Percentiles rank a stretch among this genome's conserved stretches.
Evolutionary conservation across 2,888 invertebrate genomes (phyloP).

Genomic region (Drosophila helvetica): DNA sequence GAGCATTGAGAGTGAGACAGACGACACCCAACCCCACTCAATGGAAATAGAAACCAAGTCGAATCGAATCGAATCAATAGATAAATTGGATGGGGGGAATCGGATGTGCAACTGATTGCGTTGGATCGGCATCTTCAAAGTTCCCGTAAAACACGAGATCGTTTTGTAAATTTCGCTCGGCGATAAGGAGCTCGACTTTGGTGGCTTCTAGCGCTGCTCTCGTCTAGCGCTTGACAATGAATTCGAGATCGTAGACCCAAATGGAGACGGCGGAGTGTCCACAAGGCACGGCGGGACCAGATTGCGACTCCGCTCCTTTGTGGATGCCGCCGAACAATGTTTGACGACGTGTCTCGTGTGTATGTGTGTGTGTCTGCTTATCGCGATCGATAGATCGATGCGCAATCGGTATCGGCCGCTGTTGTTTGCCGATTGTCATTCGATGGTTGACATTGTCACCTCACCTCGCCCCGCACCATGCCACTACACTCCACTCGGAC

Average conservation of each 20-base stretch:
- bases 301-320: conserved; percentile 50
- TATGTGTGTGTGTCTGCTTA: conserved; percentile 58
- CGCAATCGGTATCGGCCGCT: conserved; percentile 49
- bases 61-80: conserved; percentile 73
- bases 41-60: conserved; percentile 28
- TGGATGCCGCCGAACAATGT: conserved; percentile 65
- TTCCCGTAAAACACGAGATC: conserved; percentile 72
- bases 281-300: conserved; percentile 27
- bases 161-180: conserved; percentile 78
- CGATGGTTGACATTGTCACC: conserved; percentile 52
- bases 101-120: conserved; percentile 72
- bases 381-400: conserved; percentile 57
- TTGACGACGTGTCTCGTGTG: conserved; percentile 34
- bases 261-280: conserved; percentile 42
- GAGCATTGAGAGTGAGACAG: too few relatives aligned
- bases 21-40: conserved; percentile 44
- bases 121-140: conserved; percentile 68
- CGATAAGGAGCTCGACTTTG: conserved; percentile 73
- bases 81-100: conserved; percentile 65
- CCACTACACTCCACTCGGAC: conserved; percentile 46
- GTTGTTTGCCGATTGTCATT: conserved; percentile 33
- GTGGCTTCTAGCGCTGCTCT: conserved; percentile 26
- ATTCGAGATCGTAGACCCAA: conserved; percentile 55
- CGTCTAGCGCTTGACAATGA: conserved; percentile 68
- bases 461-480: neutral